These are phyloP conservation scores for Brachypteracias leptosomus DNA, from an alignment of 2,113 vertebrate genomes.

Conservation along the genomic window DNA sequence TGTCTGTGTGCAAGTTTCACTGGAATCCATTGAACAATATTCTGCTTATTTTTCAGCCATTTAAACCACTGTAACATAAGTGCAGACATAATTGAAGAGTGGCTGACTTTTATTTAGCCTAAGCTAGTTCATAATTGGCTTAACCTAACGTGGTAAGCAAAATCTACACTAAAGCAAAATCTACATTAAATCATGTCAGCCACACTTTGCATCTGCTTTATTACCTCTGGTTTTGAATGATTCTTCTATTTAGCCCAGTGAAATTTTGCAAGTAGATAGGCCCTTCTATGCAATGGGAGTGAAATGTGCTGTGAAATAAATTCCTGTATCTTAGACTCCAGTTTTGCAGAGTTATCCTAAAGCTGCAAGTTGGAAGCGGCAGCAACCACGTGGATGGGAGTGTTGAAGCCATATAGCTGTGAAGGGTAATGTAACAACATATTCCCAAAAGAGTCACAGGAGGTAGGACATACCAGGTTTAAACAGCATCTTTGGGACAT, in stretches of 20 bases:
- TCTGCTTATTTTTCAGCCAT: not conserved
- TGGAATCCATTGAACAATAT: not conserved
- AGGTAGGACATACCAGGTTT: not conserved
- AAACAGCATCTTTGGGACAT: not conserved
- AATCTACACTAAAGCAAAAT: not conserved
- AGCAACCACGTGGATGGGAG: not conserved
- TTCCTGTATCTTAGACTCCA: not conserved
- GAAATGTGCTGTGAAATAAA: not conserved
- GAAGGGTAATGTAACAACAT: rapidly evolving
- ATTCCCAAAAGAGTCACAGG: not conserved
- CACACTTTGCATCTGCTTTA: not conserved
- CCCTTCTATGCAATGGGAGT: not conserved
- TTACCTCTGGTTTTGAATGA: not conserved
- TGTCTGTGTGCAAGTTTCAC: not conserved
- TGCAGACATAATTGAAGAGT: not conserved
- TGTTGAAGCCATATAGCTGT: not conserved
- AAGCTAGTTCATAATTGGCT: not conserved
- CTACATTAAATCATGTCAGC: not conserved
- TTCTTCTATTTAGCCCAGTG: not conserved
- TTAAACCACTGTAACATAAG: not conserved
- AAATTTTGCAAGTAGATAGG: not conserved
- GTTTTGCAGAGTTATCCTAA: not conserved
- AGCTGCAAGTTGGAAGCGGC: not conserved
- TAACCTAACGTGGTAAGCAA: not conserved
- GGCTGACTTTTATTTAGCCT: not conserved